A percentile compares a stretch with the other conserved stretches of the same genome.
phyloP scores from a whole-genome alignment of 2,797 vertebrate genomes.

The Galagoides demidoff region DNA sequence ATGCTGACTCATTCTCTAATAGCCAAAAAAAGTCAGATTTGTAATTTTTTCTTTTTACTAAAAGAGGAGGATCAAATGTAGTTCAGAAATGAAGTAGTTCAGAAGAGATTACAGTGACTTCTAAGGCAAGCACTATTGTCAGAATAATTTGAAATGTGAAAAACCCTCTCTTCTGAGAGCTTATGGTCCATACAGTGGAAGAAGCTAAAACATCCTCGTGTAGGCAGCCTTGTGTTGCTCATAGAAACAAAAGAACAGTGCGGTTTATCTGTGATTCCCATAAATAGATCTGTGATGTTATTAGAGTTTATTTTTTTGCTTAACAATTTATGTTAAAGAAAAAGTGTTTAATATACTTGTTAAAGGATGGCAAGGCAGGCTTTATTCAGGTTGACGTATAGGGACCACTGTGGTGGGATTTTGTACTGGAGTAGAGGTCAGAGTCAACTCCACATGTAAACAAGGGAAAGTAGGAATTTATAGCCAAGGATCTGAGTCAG shows the following conservation, averaged over 20 bases:
- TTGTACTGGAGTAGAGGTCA: not conserved
- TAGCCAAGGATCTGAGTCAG: not conserved
- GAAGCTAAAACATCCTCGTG: not conserved
- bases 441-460: not conserved
- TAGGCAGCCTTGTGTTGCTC: not conserved
- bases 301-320: not conserved
- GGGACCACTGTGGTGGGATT: not conserved
- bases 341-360: not conserved
- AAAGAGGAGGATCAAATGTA: constrained; percentile 4
- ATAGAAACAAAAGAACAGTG: not conserved
- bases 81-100: not conserved
- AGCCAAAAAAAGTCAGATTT: not conserved
- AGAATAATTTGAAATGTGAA: not conserved
- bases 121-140: not conserved
- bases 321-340: not conserved
- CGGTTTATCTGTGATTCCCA: not conserved
- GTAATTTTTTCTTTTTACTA: not conserved
- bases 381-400: not conserved
- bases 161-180: not conserved
- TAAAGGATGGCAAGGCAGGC: not conserved
- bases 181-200: not conserved
- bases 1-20: not conserved
- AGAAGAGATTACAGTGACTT: not conserved
- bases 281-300: not conserved
- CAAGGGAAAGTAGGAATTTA: not conserved